phyloP scores from a whole-genome alignment of 2,888 invertebrate species.

The Yponomeuta malinellus region DNA sequence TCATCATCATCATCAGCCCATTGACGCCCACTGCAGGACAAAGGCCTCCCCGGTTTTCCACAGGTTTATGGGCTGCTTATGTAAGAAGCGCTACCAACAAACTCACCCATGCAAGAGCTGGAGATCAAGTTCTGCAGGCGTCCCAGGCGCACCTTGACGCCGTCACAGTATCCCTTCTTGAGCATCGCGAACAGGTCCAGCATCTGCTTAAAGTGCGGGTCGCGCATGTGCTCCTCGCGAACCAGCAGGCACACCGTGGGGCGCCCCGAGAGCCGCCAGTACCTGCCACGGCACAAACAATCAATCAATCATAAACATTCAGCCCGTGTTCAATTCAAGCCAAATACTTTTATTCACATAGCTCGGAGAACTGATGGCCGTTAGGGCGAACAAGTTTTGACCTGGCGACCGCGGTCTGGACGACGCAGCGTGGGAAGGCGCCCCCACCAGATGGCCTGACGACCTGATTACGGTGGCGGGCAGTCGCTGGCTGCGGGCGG shows the following conservation, averaged over 20 bases:
- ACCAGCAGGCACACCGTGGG: slow-evolving; percentile 98
- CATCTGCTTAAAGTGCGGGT: slow-evolving; percentile 98
- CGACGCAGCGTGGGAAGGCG: too few relatives aligned
- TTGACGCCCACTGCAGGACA: too few relatives aligned
- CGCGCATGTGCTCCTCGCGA: slow-evolving; percentile 96
- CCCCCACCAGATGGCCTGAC: too few relatives aligned
- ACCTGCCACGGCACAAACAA: slow-evolving; percentile 63
- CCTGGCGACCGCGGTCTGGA: too few relatives aligned
- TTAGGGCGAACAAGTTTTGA: too few relatives aligned
- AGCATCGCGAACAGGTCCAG: slow-evolving; percentile 96
- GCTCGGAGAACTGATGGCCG: too few relatives aligned
- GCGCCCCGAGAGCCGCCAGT: slow-evolving; percentile 97
- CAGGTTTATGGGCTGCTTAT: too few relatives aligned
- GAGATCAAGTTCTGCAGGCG: slow-evolving; percentile 95
- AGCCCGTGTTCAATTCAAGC: background rate
- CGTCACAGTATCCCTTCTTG: slow-evolving; percentile 97
- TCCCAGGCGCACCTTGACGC: slow-evolving; percentile 96
- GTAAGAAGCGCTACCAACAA: background rate
- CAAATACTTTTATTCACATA: too few relatives aligned
- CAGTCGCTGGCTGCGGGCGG: too few relatives aligned
- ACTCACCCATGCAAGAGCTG: slow-evolving; percentile 94
- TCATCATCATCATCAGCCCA: too few relatives aligned
- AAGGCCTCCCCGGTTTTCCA: too few relatives aligned
- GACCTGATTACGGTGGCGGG: too few relatives aligned
- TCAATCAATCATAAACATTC: background rate